A percentile compares a stretch with the other conserved stretches of the same genome.
These are phyloP conservation scores for Neotoma lepida DNA, from an alignment of 2,113 vertebrate genomes.

Conservation along the genomic window DNA sequence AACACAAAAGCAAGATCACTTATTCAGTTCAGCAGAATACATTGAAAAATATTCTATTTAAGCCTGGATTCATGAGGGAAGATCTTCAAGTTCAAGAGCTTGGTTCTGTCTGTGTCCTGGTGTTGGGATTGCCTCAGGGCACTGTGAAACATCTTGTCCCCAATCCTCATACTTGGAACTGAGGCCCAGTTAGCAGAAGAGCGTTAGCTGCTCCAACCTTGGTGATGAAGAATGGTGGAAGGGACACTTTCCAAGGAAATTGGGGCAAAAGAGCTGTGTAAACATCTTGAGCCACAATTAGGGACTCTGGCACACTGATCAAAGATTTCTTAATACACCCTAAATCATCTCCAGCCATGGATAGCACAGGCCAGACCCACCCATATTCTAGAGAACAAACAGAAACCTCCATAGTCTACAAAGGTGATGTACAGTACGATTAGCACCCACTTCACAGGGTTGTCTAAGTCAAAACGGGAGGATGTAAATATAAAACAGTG, in stretches of 20 bases:
- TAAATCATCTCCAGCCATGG: neutral
- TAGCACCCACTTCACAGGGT: neutral
- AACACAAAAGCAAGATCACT: neutral
- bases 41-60: slow-evolving; percentile 10
- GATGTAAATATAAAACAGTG: too few relatives aligned
- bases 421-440: neutral
- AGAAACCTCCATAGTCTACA: neutral
- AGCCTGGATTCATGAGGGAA: neutral
- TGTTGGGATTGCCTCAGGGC: neutral
- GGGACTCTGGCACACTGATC: neutral
- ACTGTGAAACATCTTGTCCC: neutral
- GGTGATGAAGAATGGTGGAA: neutral
- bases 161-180: neutral
- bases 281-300: neutral
- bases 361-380: neutral
- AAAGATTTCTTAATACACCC: neutral
- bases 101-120: fast-evolving
- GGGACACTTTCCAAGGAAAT: neutral
- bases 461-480: neutral
- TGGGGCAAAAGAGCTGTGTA: neutral
- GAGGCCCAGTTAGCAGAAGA: neutral
- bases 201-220: neutral
- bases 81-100: neutral
- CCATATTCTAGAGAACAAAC: neutral
- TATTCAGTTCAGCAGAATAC: neutral